Conservation (phyloP, 2,888 invertebrate species). For the Drosophila barbarae region DNA sequence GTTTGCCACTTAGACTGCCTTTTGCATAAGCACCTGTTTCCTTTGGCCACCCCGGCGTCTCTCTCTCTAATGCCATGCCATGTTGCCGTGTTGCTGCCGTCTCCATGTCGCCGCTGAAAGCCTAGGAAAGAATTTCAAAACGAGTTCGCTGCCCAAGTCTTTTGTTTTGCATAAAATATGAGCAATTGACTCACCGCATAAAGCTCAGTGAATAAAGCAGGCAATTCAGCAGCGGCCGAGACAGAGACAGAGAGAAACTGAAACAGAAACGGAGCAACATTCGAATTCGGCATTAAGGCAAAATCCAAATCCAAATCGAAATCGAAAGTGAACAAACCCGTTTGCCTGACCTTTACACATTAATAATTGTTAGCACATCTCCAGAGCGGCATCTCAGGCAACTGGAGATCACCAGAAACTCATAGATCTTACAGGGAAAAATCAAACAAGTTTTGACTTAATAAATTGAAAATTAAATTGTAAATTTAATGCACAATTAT, state of each 20-base stretch:
- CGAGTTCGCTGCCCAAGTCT: slow-evolving; percentile 58
- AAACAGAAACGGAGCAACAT: slow-evolving; percentile 27
- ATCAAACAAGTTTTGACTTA: no score
- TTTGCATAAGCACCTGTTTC: slow-evolving; percentile 67
- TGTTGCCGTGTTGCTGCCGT: background rate
- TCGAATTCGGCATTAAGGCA: slow-evolving; percentile 39
- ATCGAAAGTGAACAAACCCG: slow-evolving; percentile 67
- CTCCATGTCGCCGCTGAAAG: slow-evolving; percentile 9
- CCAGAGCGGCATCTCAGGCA: background rate
- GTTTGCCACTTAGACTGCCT: slow-evolving; percentile 35
- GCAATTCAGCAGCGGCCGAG: background rate
- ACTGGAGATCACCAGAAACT: background rate
- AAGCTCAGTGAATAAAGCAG: slow-evolving; percentile 10
- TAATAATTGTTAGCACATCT: slow-evolving; percentile 69
- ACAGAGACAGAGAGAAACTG: slow-evolving; percentile 9
- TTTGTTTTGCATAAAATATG: slow-evolving; percentile 44
- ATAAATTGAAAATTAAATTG: no score
- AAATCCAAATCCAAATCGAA: slow-evolving; percentile 39
- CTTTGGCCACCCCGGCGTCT: slow-evolving; percentile 33
- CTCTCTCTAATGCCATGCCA: background rate
- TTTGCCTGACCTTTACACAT: slow-evolving; percentile 68
- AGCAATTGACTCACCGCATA: slow-evolving; percentile 16
- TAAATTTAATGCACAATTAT: background rate
- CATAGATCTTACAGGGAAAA: slow-evolving; percentile 24
- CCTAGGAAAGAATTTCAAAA: slow-evolving; percentile 54